Conservation (phyloP, 2,797 vertebrate genomes). For the Pempheris klunzingeri region DNA sequence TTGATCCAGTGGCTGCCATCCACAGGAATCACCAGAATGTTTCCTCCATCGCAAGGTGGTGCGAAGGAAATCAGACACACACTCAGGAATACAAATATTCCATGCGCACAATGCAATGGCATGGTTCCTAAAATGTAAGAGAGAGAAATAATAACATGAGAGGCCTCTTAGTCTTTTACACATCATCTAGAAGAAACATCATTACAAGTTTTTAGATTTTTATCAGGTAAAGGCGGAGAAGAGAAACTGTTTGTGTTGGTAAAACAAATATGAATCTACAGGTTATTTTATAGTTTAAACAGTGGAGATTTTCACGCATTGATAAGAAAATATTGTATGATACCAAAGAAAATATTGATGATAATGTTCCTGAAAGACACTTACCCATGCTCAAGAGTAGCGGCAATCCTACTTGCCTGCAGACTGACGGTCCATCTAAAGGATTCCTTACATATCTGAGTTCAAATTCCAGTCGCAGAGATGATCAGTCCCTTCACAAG, state of each 20-base stretch:
- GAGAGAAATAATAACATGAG: neutral
- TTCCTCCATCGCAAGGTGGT: constrained; percentile 70
- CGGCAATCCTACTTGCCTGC: neutral
- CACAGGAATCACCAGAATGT: constrained; percentile 78
- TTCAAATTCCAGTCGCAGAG: constrained; percentile 60
- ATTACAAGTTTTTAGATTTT: neutral
- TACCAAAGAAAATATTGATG: neutral
- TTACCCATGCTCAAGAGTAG: constrained; percentile 33
- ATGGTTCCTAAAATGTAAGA: constrained; percentile 44
- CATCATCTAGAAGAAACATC: neutral
- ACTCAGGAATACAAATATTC: constrained; percentile 35
- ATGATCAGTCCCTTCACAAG: neutral
- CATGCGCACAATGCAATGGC: neutral
- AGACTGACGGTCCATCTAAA: neutral
- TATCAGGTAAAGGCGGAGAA: neutral
- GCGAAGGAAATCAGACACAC: constrained; percentile 40
- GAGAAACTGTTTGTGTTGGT: neutral
- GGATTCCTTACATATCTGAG: constrained; percentile 1
- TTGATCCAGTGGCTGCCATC: constrained; percentile 86
- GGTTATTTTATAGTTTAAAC: neutral
- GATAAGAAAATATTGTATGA: neutral
- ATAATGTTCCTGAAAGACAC: constrained; percentile 1
- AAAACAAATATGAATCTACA: neutral
- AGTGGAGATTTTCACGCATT: too few relatives aligned
- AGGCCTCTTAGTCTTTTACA: neutral